Base-by-base conservation (phyloP, 2,888 invertebrate species). In the Charanyca ferruginea region DNA sequence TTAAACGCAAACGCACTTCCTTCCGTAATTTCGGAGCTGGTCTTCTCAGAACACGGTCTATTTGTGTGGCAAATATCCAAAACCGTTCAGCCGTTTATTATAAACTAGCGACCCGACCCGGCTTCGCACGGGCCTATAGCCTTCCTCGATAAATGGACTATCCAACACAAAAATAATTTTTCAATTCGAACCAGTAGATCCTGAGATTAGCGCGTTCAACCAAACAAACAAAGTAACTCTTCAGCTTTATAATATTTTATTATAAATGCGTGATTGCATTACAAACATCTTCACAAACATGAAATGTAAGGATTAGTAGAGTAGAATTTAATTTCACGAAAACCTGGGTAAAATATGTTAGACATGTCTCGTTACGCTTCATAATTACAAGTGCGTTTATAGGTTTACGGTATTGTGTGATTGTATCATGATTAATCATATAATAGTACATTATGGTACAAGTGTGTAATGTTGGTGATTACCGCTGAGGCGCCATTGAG, bases 321-420 rank as follows among this genome's bases (percentile, higher is more conserved):
- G 13, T 22, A 38, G 44, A 18, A 66, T 61, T 70, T 16, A 38
- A 61, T 70, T 66, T 70, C 45, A 47, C 71, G 38, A 61, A 61
- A 47, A 18, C 28, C 18, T 38, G 22, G 22, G 0, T 18, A 22
- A 8, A 18, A 16, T 38, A 13, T 61, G 28, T 18, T 20, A 3
- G 4, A 38, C 6, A 45, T 45, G 28, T 28, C 11, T n/a, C 28
- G 16, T 53, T 25, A n/a, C n/a, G 18, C 45, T n/a, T 25, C n/a
- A 38, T 35, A 35, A 35, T 45, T 35, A 64, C 23, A 32, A 13
- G 20, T 25, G 13, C 38, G 32, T 62, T 35, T 58, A 54, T 18
- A 32, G 28, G 32, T 23, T 16, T 42, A 28, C 0, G 1, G 16
- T 38, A 18, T 32, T 53, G 8, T 52, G n/a, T 16, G 23, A 53